These are phyloP conservation scores for Onychomys arenicola DNA, from an alignment of 2,797 vertebrate species.

Conservation along the genomic window DNA sequence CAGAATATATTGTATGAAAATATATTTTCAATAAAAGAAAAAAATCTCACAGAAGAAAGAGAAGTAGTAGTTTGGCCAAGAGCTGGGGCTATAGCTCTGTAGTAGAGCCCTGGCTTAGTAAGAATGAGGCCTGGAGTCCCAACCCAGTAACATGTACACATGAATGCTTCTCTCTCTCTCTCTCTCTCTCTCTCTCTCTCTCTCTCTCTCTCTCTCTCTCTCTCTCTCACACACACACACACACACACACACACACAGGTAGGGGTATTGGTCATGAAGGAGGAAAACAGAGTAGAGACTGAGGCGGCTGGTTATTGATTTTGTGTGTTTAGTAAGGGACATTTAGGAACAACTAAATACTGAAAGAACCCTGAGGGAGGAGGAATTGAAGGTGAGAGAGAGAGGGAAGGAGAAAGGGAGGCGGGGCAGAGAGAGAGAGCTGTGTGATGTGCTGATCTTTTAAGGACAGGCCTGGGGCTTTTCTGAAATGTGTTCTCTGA, in stretches of 20 bases:
- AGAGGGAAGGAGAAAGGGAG: too few species aligned
- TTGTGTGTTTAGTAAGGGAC: background rate
- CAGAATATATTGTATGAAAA: too few species aligned
- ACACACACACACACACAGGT: background rate
- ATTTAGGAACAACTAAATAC: background rate
- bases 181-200: too few species aligned
- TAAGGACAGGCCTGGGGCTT: slow-evolving; percentile 63
- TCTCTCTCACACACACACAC: background rate
- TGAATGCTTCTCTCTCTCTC: too few species aligned
- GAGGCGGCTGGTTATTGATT: background rate
- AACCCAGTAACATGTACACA: background rate
- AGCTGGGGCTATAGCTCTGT: background rate
- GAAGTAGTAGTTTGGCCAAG: background rate
- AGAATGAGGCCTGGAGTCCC: background rate
- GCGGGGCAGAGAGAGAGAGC: too few species aligned
- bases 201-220: too few species aligned
- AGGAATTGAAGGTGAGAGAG: background rate
- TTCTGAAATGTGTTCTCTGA: slow-evolving; percentile 29
- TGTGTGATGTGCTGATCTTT: slow-evolving; percentile 75
- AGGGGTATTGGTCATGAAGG: background rate
- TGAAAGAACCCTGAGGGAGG: background rate
- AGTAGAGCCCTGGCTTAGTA: background rate
- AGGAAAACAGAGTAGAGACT: background rate
- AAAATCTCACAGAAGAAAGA: background rate
- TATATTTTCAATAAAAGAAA: background rate